Conservation (phyloP, 2,113 vertebrate genomes). For the Xenopus borealis region DNA sequence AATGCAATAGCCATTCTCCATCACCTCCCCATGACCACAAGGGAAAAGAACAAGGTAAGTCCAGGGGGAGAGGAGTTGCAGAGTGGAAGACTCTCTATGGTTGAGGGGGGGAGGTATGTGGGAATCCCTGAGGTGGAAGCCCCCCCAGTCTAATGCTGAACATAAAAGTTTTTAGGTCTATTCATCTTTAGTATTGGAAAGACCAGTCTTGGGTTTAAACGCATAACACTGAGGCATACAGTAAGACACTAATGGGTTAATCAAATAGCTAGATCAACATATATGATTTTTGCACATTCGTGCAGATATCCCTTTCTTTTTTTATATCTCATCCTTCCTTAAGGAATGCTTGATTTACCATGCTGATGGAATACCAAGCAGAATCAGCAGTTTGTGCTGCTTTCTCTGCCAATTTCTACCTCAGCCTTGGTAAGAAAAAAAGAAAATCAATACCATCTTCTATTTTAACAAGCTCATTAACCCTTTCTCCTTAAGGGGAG, state of each 20-base stretch:
- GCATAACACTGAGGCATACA: too few relatives aligned
- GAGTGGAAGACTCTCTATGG: too few relatives aligned
- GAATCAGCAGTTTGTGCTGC: constrained; percentile 9
- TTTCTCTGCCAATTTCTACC: constrained; percentile 11
- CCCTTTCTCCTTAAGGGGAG: not conserved
- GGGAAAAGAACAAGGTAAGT: too few relatives aligned
- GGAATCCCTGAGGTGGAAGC: too few relatives aligned
- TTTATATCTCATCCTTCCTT: constrained; percentile 11
- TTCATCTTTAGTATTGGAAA: too few relatives aligned
- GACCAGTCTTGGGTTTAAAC: too few relatives aligned
- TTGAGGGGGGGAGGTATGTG: too few relatives aligned
- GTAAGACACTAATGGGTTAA: not conserved
- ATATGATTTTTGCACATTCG: constrained; percentile 9
- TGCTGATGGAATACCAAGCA: constrained; percentile 17
- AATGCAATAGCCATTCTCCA: not conserved
- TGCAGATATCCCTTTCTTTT: not conserved
- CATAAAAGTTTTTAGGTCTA: too few relatives aligned
- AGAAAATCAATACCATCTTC: constrained; percentile 29
- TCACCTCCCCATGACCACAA: too few relatives aligned
- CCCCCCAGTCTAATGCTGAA: too few relatives aligned
- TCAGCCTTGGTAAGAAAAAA: constrained; percentile 6
- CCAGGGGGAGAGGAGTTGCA: too few relatives aligned
- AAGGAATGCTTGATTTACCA: constrained; percentile 27
- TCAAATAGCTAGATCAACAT: not conserved
- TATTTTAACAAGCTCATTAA: constrained; percentile 16